Base-by-base conservation (phyloP, 2,797 vertebrate species). In the Limosa lapponica region DNA sequence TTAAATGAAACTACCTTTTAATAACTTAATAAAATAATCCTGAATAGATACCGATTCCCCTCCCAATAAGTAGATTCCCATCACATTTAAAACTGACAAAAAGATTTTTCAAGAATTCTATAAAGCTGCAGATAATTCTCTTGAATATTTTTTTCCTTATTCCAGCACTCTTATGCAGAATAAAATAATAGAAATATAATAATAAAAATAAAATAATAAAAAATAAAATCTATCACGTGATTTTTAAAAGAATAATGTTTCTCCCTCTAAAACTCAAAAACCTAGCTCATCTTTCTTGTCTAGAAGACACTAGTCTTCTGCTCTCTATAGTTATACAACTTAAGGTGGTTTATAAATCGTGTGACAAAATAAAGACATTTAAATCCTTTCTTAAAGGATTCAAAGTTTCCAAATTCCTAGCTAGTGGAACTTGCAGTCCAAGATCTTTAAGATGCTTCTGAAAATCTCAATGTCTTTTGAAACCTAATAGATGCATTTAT, bases 11-110 rank as follows among this genome's bases (percentile, higher is more conserved):
- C 37, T 88, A 39, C 7, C 19, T 92, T 64, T 74, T 83, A 88
- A 86, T 90, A 81, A 83, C 24, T 64, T 86, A 62, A 86, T 81
- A 90, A 93, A 66, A 58, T 89, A 95, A 91, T 91, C 82, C 70
- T 59, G 28, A 80, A 59, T 37, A 89, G 70, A 37, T 87, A 36
- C 22, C 74, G n/a, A 70, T 62, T 64, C 17, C 19, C 30, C 24
- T 82, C 32, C 54, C 54, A 82, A 70, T 75, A 92, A 71, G 61
- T 20, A 93, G 49, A 75, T 88, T 77, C 28, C 20, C 32, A 64
- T 82, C 61, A 91, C 57, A 74, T 46, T 88, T 90, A 37, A 72
- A 91, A 75, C n/a, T 37, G 46, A 52, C 43, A 55, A 23, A 72
- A 81, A 34, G 16, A 28, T n/a, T 78, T 89, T 82, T 73, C 55